Evolutionary conservation across 2,113 vertebrate species (phyloP).

Genomic region (Picathartes gymnocephalus): DNA sequence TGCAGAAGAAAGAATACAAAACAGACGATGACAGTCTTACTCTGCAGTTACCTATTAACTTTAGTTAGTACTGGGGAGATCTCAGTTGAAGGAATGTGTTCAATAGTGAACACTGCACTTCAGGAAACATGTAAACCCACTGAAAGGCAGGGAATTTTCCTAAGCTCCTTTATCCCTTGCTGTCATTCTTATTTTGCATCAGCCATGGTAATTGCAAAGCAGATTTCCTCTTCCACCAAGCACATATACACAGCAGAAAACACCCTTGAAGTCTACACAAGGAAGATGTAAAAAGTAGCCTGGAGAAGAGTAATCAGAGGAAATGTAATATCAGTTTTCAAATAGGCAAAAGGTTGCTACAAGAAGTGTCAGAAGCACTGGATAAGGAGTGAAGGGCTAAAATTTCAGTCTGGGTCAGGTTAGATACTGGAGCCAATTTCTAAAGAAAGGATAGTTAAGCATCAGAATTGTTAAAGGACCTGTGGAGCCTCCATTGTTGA

Average conservation of each 20-base stretch:
- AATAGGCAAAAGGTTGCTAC: background rate
- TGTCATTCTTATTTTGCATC: background rate
- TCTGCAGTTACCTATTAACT: background rate
- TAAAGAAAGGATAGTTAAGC: background rate
- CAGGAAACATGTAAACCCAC: background rate
- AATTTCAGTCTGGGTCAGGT: background rate
- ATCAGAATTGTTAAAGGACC: background rate
- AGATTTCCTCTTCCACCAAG: background rate
- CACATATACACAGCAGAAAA: background rate
- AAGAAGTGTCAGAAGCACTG: background rate
- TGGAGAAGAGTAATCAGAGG: background rate
- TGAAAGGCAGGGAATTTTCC: background rate
- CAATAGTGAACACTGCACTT: background rate
- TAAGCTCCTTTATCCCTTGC: constrained; percentile 1
- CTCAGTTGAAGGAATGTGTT: background rate
- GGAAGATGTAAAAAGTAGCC: background rate
- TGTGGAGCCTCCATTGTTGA: background rate
- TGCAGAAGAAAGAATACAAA: background rate
- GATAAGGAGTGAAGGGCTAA: background rate
- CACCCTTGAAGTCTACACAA: background rate
- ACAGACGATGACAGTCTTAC: background rate
- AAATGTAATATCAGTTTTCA: background rate
- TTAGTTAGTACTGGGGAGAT: background rate
- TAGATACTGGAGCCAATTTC: background rate
- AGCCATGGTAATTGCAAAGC: background rate